A percentile compares a stretch with the other conserved stretches of the same genome.
Evolutionary conservation across 2,797 vertebrate species (phyloP).

Genomic region (Brachyalestes nurse): DNA sequence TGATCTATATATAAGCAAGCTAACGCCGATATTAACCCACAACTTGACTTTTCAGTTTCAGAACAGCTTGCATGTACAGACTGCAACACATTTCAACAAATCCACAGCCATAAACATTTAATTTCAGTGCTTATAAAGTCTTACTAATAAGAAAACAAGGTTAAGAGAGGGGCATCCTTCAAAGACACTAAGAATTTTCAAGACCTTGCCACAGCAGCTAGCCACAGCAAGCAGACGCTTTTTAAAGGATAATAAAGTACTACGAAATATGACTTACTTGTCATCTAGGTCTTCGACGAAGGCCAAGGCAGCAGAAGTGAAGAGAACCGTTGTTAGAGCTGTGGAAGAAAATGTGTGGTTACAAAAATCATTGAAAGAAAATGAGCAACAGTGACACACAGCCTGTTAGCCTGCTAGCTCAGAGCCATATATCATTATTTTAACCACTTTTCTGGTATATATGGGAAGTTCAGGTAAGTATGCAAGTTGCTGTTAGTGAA

Average conservation of each 20-base stretch:
- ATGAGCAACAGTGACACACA: not conserved
- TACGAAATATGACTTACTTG: slow-evolving; percentile 73
- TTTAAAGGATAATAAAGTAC: not conserved
- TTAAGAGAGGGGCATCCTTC: not conserved
- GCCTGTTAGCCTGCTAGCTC: not conserved
- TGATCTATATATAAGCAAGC: too few relatives aligned
- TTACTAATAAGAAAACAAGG: not conserved
- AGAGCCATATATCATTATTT: not conserved
- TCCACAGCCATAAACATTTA: too few relatives aligned
- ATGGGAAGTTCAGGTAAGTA: not conserved
- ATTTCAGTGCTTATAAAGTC: too few relatives aligned
- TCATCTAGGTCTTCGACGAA: slow-evolving; percentile 81
- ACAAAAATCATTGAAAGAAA: not conserved
- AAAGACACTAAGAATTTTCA: not conserved
- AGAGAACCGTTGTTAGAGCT: slow-evolving; percentile 60
- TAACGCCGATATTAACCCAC: too few relatives aligned
- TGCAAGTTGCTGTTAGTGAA: not conserved
- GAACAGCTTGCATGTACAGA: too few relatives aligned
- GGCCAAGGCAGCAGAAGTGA: slow-evolving; percentile 67
- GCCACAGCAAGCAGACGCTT: not conserved
- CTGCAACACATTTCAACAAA: too few relatives aligned
- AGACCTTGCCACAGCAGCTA: slow-evolving; percentile 38
- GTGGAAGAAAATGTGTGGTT: slow-evolving; percentile 38
- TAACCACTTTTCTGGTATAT: not conserved
- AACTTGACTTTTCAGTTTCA: too few relatives aligned